Conservation (phyloP, 35 echinoderm and acorn worm genomes). For the Acanthaster planci region DNA sequence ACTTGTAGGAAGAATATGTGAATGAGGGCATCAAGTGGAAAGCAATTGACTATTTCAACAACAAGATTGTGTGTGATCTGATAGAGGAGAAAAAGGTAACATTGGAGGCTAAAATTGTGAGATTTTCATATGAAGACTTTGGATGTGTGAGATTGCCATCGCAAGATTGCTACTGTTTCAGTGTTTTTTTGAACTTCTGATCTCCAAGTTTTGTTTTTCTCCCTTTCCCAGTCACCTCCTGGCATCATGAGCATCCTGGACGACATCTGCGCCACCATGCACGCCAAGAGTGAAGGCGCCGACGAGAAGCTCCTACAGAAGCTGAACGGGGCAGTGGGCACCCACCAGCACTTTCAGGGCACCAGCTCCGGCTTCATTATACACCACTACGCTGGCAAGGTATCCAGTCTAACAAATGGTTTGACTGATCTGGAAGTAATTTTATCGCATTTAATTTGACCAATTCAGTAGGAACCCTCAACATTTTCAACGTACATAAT, state of each 20-base stretch:
- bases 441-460: too few relatives aligned
- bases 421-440: too few relatives aligned
- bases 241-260: constrained; percentile 96
- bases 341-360: constrained; percentile 84
- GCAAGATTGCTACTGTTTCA: neutral
- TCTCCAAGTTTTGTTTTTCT: constrained; percentile 4
- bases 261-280: constrained; percentile 97
- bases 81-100: constrained; percentile 95
- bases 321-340: constrained; percentile 64
- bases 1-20: constrained; percentile 89
- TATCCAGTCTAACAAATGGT: too few relatives aligned
- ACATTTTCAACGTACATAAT: too few relatives aligned
- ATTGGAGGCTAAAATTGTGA: too few relatives aligned
- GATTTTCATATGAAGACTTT: too few relatives aligned
- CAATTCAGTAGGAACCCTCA: too few relatives aligned
- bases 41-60: constrained; percentile 98
- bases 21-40: constrained; percentile 98
- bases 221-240: constrained; percentile 72
- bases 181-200: neutral
- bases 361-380: constrained; percentile 74
- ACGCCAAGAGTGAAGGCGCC: constrained; percentile 87
- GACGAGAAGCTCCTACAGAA: constrained; percentile 89
- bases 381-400: constrained; percentile 98
- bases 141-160: neutral
- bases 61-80: constrained; percentile 97